Evolutionary conservation across 2,888 invertebrate genomes (phyloP).

Genomic region (Pardosa pseudoannulata): DNA sequence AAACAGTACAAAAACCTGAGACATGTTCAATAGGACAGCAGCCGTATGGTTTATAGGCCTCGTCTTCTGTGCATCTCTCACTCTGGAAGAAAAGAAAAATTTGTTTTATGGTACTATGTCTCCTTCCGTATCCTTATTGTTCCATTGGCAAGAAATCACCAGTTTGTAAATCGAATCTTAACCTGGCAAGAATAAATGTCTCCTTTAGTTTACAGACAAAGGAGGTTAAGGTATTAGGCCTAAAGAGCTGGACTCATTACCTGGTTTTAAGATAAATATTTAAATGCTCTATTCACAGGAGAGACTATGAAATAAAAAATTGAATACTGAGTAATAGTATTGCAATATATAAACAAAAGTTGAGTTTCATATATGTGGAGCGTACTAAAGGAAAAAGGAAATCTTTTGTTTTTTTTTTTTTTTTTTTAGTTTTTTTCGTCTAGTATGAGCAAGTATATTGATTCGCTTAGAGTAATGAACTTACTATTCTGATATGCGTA

Average conservation of each 20-base stretch:
- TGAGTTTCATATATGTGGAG: too few species aligned
- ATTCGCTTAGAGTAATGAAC: too few species aligned
- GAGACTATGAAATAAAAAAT: too few species aligned
- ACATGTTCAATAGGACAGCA: constrained; percentile 12
- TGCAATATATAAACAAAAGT: too few species aligned
- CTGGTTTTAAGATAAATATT: not conserved
- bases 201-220: not conserved
- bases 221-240: constrained; percentile 7
- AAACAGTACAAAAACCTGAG: constrained; percentile 22
- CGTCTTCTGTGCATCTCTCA: constrained; percentile 12
- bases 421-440: too few species aligned
- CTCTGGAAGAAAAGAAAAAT: not conserved
- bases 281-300: not conserved
- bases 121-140: not conserved
- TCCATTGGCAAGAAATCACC: not conserved
- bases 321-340: too few species aligned
- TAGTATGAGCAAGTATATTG: too few species aligned
- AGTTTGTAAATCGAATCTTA: not conserved
- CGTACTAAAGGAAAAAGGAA: too few species aligned
- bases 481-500: too few species aligned
- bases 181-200: not conserved
- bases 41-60: not conserved
- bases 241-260: constrained; percentile 12
- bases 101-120: not conserved
- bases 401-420: too few species aligned